phyloP scores from a whole-genome alignment of 2,888 invertebrate genomes.

The Harpalus rufipes region DNA sequence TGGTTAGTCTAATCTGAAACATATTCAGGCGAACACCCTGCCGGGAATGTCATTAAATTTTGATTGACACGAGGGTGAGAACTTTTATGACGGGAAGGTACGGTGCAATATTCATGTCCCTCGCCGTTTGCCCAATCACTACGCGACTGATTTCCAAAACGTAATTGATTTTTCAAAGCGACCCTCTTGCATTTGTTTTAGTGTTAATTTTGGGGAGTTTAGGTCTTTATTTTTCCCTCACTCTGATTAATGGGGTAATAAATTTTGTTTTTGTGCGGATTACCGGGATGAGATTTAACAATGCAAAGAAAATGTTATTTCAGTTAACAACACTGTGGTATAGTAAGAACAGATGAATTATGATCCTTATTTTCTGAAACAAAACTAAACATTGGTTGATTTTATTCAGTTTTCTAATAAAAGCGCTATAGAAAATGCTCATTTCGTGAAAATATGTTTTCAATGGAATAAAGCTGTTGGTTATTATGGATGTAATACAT shows the following conservation, averaged over 20 bases:
- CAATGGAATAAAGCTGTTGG: background rate
- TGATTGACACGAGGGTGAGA: constrained; percentile 63
- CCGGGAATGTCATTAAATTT: constrained; percentile 62
- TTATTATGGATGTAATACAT: too few relatives aligned
- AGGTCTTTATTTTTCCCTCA: constrained; percentile 20
- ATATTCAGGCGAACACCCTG: constrained; percentile 59
- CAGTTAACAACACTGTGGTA: too few relatives aligned
- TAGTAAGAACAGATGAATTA: too few relatives aligned
- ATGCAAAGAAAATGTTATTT: background rate
- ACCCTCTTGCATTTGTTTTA: constrained; percentile 34
- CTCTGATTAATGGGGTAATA: constrained; percentile 38
- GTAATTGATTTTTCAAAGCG: constrained; percentile 47
- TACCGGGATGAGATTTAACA: constrained; percentile 17
- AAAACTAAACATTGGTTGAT: too few relatives aligned
- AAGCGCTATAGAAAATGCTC: too few relatives aligned
- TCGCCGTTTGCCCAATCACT: background rate
- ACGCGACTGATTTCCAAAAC: constrained; percentile 8
- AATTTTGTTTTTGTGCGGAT: constrained; percentile 45
- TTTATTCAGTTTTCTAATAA: too few relatives aligned
- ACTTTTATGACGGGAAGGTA: constrained; percentile 37
- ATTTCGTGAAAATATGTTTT: background rate
- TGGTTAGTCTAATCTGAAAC: constrained; percentile 60
- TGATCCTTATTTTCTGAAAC: too few relatives aligned
- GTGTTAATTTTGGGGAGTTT: constrained; percentile 33
- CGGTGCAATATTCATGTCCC: constrained; percentile 38